phyloP scores from a whole-genome alignment of 2,113 vertebrate species.

The Taurulus bubalis region DNA sequence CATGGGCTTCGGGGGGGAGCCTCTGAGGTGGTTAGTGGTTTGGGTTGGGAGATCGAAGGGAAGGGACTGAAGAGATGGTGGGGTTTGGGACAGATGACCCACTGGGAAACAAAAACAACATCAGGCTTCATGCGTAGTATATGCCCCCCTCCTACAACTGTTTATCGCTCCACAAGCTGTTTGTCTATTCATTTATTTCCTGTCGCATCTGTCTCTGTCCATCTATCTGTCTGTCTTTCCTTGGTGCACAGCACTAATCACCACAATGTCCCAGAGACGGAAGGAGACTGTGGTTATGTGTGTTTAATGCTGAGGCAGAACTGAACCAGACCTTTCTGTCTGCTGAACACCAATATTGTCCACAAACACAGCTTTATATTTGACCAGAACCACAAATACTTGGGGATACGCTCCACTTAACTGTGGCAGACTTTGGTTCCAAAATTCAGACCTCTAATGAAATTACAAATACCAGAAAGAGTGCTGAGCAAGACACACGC shows the following conservation, averaged over 20 bases:
- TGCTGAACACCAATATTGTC: constrained; percentile 70
- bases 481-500: constrained; percentile 65
- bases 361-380: constrained; percentile 74
- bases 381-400: constrained; percentile 74
- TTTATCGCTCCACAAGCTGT: constrained; percentile 43
- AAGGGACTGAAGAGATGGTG: constrained; percentile 21
- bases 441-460: constrained; percentile 77
- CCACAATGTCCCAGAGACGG: constrained; percentile 53
- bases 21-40: constrained; percentile 59
- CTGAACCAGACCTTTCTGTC: constrained; percentile 59
- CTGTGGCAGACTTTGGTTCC: constrained; percentile 76
- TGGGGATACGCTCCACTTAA: constrained; percentile 74
- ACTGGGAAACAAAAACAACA: constrained; percentile 57
- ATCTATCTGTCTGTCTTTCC: constrained; percentile 53
- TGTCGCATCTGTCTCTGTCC: constrained; percentile 37
- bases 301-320: constrained; percentile 62
- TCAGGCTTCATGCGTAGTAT: constrained; percentile 22
- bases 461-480: constrained; percentile 77
- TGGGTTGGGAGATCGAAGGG: constrained; percentile 34
- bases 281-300: constrained; percentile 75
- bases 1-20: constrained; percentile 45
- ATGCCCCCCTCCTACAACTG: constrained; percentile 21
- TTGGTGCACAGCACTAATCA: constrained; percentile 55
- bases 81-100: constrained; percentile 45
- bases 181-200: constrained; percentile 39